Evolutionary conservation across 2,888 invertebrate genomes (phyloP).

Genomic region (Muschampia staudingeri): DNA sequence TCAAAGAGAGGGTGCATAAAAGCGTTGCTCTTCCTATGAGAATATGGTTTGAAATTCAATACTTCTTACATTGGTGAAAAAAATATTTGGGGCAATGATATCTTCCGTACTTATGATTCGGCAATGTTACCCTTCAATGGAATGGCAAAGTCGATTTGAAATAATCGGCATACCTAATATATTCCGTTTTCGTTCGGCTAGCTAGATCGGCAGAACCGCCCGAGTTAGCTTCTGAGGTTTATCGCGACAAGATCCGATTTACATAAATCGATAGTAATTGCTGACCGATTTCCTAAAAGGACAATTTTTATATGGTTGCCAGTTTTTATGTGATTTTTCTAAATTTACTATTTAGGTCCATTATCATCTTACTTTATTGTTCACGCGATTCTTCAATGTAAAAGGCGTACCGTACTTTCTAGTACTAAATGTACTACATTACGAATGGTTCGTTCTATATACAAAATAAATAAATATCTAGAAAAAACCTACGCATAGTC

Average conservation of each 20-base stretch:
- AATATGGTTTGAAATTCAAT: too few species aligned
- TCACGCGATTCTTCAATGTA: too few species aligned
- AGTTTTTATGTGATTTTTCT: neutral
- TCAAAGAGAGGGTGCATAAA: neutral
- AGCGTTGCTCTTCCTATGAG: neutral
- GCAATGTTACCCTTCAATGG: neutral
- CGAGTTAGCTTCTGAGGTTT: neutral
- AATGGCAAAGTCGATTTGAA: neutral
- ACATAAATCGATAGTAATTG: conserved; percentile 15
- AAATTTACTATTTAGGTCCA: too few species aligned
- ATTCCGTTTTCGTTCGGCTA: neutral
- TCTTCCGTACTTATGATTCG: neutral
- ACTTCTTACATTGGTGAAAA: too few species aligned
- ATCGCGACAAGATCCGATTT: conserved; percentile 5
- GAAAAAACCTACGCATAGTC: too few species aligned
- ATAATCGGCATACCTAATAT: neutral
- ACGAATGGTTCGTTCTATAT: too few species aligned
- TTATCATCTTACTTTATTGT: too few species aligned
- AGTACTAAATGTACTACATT: too few species aligned
- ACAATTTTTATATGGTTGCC: neutral
- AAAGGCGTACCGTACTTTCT: too few species aligned
- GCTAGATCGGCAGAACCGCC: neutral
- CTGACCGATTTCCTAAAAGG: conserved; percentile 1
- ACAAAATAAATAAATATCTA: too few species aligned
- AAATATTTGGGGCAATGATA: neutral